Evolutionary conservation across 2,113 vertebrate species (phyloP), one percentile per base, ranked within the genome.

Genomic region (Stegastes partitus): DNA sequence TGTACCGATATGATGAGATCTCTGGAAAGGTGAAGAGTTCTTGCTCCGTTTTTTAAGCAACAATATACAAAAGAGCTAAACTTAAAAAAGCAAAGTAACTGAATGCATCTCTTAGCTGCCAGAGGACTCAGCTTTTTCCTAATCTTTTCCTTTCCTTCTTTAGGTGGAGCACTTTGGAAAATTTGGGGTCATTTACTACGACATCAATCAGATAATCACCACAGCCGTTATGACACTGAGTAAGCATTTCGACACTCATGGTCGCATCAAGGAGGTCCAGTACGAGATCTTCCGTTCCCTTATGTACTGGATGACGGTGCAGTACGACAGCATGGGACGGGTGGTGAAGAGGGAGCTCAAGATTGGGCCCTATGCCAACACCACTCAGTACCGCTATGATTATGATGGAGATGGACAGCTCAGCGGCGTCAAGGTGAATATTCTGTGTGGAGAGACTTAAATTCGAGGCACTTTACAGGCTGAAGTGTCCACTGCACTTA

Each of bases 221-320:
- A 99, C 98, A 0, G 98, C 98, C 0, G 98, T 99, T 16, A 99
- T 99, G 98, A 99, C 98, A 0, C 94, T 99, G 86, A 99, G 97
- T 91, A 99, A 99, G 86, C 98, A 99, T 89, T 99, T 99, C 8
- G 98, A 99, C 82, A 98, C 98, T 18, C 98, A 99, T 0, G 98
- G 98, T 2, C 96, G 98, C 65, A 98, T 99, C 93, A 99, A 99
- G 89, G 98, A 99, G 81, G 98, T 99, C 59, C 98, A 99, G 54
- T 99, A 99, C 0, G 98, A 99, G 93, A 99, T 99, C 91, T 99
- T 99, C 91, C 94, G 98, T 4, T 99, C 98, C 0, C 96, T 99
- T 4, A 99, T 99, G 98, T 99, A 99, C 94, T 99, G 98, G 98
- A 99, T 99, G 98, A 99, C 98, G 0, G 97, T 99, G 61, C 98